A percentile compares a stretch with the other conserved stretches of the same genome.
Evolutionary conservation across 2,888 invertebrate genomes (phyloP).

Genomic region (Strigamia crassipes): DNA sequence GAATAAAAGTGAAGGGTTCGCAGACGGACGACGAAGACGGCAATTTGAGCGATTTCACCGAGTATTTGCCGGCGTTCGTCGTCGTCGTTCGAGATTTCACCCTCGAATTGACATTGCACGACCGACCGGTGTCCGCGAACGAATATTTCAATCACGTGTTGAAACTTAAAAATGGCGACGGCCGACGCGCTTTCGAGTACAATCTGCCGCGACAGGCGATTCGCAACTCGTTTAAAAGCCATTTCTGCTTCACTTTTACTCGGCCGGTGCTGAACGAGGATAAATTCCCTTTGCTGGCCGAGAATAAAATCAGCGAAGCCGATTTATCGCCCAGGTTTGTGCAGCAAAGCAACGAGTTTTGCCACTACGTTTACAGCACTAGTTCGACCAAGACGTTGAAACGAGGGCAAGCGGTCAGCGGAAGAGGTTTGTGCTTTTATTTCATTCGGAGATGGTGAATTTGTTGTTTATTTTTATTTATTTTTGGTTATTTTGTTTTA

Average conservation of each 20-base stretch:
- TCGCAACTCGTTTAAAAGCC: background rate
- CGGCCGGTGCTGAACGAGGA: background rate
- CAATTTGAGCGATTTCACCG: background rate
- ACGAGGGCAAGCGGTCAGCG: background rate
- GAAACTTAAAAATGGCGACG: background rate
- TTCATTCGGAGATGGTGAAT: too few species aligned
- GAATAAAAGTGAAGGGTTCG: background rate
- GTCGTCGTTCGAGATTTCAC: constrained; percentile 11
- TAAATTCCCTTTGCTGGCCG: background rate
- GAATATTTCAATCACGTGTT: background rate
- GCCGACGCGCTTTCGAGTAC: background rate
- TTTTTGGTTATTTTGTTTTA: background rate
- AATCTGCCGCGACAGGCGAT: constrained; percentile 17
- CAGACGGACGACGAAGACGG: background rate
- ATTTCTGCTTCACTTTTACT: constrained; percentile 4
- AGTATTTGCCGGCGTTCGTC: background rate
- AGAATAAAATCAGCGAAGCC: background rate
- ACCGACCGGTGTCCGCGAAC: background rate
- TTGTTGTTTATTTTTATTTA: background rate
- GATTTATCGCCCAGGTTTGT: background rate
- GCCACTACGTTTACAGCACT: background rate
- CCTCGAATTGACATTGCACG: background rate
- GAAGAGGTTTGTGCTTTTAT: background rate
- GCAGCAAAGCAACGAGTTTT: background rate
- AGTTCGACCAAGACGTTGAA: background rate